These are phyloP conservation scores for Gymnoscopelus microlampas DNA, from an alignment of 2,797 vertebrate species.

Conservation along the genomic window DNA sequence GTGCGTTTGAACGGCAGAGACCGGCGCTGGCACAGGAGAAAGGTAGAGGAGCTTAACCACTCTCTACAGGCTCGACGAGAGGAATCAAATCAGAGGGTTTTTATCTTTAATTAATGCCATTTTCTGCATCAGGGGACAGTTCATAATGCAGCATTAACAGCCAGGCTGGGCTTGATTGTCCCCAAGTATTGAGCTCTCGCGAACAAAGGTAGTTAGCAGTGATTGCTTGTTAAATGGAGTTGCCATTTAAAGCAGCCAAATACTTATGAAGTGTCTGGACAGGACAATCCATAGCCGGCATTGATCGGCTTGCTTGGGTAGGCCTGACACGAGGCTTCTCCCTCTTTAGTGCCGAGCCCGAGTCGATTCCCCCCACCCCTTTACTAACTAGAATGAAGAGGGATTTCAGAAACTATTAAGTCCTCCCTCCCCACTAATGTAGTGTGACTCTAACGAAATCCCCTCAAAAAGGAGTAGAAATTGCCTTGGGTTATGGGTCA, in stretches of 20 bases:
- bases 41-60: conserved; percentile 40
- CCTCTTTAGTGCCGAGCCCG: conserved; percentile 77
- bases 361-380: conserved; percentile 76
- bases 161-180: conserved; percentile 77
- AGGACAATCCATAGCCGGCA: conserved; percentile 82
- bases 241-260: conserved; percentile 86
- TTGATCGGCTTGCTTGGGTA: conserved; percentile 80
- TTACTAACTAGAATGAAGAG: conserved; percentile 84
- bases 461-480: conserved; percentile 81
- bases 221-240: conserved; percentile 87
- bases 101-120: conserved; percentile 81
- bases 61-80: conserved; percentile 64
- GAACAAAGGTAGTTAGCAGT: conserved; percentile 86
- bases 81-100: conserved; percentile 73
- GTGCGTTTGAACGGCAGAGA: conserved; percentile 14
- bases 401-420: conserved; percentile 82
- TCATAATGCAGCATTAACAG: conserved; percentile 80
- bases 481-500: conserved; percentile 83
- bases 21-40: not conserved
- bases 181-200: conserved; percentile 74
- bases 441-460: conserved; percentile 83
- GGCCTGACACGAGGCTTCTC: conserved; percentile 64
- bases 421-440: conserved; percentile 81
- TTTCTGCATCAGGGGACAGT: conserved; percentile 74
- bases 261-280: conserved; percentile 85